Base-by-base conservation (phyloP, 2,888 invertebrate genomes). In the Camponotus fellah region DNA sequence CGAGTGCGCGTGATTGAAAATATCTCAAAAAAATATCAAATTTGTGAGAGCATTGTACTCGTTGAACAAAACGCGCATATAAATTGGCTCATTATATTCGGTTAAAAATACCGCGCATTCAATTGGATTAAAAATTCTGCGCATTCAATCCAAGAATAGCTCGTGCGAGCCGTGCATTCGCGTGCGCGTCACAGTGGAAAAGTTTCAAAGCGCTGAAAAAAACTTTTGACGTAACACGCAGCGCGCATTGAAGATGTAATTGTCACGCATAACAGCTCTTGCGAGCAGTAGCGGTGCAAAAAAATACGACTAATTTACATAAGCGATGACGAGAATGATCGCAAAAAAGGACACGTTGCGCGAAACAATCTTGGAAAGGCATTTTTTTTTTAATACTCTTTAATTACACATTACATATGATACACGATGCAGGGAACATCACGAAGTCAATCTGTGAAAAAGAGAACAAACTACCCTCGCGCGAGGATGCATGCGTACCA, bases 171-270 rank as follows among this genome's bases (percentile, higher is more conserved):
- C 43, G 43, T 46, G 37, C n/a, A 53, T 12, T 88, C 74, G 89
- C 87, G 84, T 85, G 86, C 85, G 87, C 68, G 83, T 80, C 76
- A 80, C 58, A 56, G 56, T 64, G 65, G 74, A 79, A 81, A 89
- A 89, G 86, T 89, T 89, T 80, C 53, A 66, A 71, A 75, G 76
- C 71, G 85, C 81, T 87, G 66, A 89, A 84, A 53, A 26, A 85
- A 89, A 89, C 84, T 89, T 89, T 85, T 58, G 66, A 85, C 87
- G 46, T 43, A 66, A 77, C 40, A 85, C 82, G 84, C 82, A 75
- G 85, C 83, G 69, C 12, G 26, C 77, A 53, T 46, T 81, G 58
- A 68, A 84, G 62, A 84, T 69, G 84, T 84, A 80, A 89, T 84
- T 83, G 83, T 89, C 87, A 80, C 86, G 87, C 87, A 79, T 83